These are phyloP conservation scores for Pavo muticus DNA, from an alignment of 2,113 vertebrate genomes.

Conservation along the genomic window DNA sequence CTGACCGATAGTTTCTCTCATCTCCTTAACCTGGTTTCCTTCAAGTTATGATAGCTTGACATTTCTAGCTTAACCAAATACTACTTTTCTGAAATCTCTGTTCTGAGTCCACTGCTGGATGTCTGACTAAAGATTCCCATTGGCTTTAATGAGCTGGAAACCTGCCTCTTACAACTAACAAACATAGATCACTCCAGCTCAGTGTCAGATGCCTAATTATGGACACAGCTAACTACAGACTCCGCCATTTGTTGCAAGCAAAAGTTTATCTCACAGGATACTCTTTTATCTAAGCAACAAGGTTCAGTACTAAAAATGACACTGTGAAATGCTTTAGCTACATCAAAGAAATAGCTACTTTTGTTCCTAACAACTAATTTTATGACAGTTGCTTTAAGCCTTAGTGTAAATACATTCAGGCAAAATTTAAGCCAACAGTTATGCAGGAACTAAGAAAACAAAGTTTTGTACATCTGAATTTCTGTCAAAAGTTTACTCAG, in stretches of 20 bases:
- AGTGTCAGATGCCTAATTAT: neutral
- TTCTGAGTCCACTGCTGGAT: neutral
- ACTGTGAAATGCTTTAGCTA: neutral
- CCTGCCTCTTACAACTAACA: neutral
- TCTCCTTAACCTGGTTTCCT: neutral
- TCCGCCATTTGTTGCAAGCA: neutral
- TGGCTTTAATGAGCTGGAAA: constrained; percentile 1
- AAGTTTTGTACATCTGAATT: neutral
- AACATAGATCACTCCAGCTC: neutral
- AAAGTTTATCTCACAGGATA: neutral
- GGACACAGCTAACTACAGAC: neutral
- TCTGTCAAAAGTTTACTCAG: neutral
- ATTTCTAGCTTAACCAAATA: constrained; percentile 31
- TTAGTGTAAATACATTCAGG: neutral
- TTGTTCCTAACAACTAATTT: neutral
- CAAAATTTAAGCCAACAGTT: neutral
- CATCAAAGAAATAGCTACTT: neutral
- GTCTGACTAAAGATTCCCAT: neutral
- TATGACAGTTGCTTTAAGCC: neutral
- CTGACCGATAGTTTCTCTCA: neutral
- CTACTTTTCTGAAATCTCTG: neutral
- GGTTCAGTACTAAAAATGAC: neutral
- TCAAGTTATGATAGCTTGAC: neutral
- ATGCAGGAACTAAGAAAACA: accelerated
- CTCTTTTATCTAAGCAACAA: neutral